Conservation (phyloP, 2,888 invertebrate genomes). For the Trachelus troglodyta region DNA sequence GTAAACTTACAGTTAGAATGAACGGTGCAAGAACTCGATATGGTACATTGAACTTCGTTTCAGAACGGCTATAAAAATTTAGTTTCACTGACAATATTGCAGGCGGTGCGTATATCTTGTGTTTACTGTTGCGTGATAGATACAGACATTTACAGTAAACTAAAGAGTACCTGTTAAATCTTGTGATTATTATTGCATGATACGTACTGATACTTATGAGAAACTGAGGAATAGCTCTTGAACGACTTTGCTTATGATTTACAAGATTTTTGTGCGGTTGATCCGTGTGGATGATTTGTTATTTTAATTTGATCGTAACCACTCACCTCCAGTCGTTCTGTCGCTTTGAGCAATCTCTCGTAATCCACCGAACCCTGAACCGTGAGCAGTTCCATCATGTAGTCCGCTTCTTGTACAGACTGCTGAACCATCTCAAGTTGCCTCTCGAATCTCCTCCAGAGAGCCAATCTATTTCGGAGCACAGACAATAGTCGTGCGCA, state of each 20-base stretch:
- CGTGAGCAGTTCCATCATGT: conserved; percentile 86
- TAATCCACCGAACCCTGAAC: conserved; percentile 89
- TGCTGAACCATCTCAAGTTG: conserved; percentile 84
- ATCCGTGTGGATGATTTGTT: background rate
- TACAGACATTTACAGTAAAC: background rate
- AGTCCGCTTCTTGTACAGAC: conserved; percentile 86
- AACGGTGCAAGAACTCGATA: background rate
- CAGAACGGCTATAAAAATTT: background rate
- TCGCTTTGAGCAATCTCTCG: conserved; percentile 83
- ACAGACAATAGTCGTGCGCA: conserved; percentile 76
- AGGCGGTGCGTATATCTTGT: background rate
- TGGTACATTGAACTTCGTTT: background rate
- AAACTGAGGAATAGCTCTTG: background rate
- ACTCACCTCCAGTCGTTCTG: conserved; percentile 86
- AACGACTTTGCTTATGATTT: background rate
- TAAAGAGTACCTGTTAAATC: background rate
- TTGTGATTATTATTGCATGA: too few relatives aligned
- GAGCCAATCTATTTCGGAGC: conserved; percentile 73
- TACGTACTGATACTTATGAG: too few relatives aligned
- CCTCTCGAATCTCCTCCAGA: conserved; percentile 83
- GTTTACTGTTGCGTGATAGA: background rate
- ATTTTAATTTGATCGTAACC: background rate
- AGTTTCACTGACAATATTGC: background rate
- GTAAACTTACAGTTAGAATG: background rate
- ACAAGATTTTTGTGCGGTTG: background rate